Conservation (phyloP, 2,113 vertebrate species). For the Caretta caretta region DNA sequence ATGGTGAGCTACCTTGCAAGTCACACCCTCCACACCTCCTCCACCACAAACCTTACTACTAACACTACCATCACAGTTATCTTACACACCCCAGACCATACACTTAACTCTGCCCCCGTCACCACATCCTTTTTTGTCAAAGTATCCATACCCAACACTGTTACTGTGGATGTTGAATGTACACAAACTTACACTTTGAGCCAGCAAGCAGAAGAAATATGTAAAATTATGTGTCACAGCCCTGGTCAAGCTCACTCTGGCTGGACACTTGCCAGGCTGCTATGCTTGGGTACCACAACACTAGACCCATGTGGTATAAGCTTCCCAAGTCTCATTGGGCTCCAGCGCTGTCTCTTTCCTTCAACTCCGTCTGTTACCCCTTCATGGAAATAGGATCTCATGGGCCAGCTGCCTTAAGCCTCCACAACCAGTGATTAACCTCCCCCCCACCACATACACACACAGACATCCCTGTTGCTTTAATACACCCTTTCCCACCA, state of each 20-base stretch:
- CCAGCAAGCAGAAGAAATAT: neutral
- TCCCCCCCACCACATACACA: too few relatives aligned
- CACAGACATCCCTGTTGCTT: neutral
- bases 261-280: neutral
- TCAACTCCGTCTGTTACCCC: too few relatives aligned
- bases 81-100: neutral
- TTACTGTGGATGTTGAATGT: neutral
- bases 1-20: neutral
- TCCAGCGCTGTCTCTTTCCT: too few relatives aligned
- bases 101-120: neutral
- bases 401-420: too few relatives aligned
- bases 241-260: neutral
- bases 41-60: neutral
- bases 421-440: too few relatives aligned
- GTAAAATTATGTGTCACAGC: neutral
- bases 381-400: too few relatives aligned
- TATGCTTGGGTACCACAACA: too few relatives aligned
- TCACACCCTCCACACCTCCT: neutral
- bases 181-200: neutral
- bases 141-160: neutral
- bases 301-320: too few relatives aligned
- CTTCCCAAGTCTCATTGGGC: too few relatives aligned
- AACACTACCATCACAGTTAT: neutral
- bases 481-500: neutral
- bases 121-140: neutral